These are phyloP conservation scores for Aethina tumida DNA, from an alignment of 1,140 invertebrate species.

Conservation along the genomic window DNA sequence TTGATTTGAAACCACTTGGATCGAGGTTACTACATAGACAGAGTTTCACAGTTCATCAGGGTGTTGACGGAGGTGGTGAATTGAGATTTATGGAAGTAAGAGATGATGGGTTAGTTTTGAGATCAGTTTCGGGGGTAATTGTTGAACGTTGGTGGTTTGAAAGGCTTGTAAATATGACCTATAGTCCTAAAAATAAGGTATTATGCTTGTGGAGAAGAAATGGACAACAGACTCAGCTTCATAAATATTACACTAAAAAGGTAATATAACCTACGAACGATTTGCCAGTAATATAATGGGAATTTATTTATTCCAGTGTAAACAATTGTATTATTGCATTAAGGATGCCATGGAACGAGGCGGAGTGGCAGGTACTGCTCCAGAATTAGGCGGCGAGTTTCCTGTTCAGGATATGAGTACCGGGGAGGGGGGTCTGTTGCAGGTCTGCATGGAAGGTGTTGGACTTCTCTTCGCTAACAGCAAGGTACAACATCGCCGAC, in stretches of 20 bases:
- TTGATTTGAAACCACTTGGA: constrained; percentile 86
- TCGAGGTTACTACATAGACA: constrained; percentile 90
- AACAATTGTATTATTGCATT: constrained; percentile 96
- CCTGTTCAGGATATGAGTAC: constrained; percentile 95
- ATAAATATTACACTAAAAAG: constrained; percentile 99
- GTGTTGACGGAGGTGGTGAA: constrained; percentile 80
- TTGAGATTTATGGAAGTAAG: constrained; percentile 96
- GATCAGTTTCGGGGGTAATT: constrained; percentile 76
- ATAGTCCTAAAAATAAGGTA: constrained; percentile 95
- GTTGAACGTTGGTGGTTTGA: constrained; percentile 99
- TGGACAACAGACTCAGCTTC: constrained; percentile 84
- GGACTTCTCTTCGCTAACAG: constrained; percentile 96
- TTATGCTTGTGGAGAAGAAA: constrained; percentile 91
- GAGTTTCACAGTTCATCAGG: constrained; percentile 95
- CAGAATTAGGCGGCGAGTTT: constrained; percentile 95
- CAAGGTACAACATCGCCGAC: no score
- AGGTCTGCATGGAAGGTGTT: constrained; percentile 99
- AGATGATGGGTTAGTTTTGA: constrained; percentile 91
- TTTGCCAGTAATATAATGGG: background rate
- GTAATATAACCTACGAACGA: constrained; percentile 44
- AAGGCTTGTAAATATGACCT: constrained; percentile 97
- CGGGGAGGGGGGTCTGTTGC: constrained; percentile 92
- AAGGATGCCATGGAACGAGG: constrained; percentile 98
- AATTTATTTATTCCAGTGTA: constrained; percentile 61
- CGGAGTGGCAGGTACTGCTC: constrained; percentile 69